Percentiles rank a stretch among this genome's conserved stretches.
Conservation (phyloP, 2,797 vertebrate genomes). For the Siniperca scherzeri region DNA sequence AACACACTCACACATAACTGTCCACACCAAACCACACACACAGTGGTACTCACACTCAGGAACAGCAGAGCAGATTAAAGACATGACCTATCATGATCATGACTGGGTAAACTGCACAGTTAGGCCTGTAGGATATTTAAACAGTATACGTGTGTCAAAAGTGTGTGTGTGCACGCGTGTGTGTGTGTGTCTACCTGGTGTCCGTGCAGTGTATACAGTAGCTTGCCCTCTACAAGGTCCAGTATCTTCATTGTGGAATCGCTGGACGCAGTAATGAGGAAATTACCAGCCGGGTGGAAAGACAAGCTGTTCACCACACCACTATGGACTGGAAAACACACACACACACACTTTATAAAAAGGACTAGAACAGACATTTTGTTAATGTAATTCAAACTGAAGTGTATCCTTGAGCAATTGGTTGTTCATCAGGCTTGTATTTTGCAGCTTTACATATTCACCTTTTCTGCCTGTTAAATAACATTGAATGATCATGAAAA, state of each 20-base stretch:
- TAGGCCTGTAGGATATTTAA: slow-evolving; percentile 12
- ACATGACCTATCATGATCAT: slow-evolving; percentile 34
- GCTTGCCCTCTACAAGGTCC: slow-evolving; percentile 94
- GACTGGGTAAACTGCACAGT: slow-evolving; percentile 29
- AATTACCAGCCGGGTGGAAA: slow-evolving; percentile 94
- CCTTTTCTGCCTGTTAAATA: slow-evolving; percentile 2
- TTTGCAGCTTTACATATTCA: not conserved
- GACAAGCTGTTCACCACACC: slow-evolving; percentile 92
- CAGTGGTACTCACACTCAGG: slow-evolving; percentile 12
- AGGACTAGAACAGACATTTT: not conserved
- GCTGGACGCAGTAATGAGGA: slow-evolving; percentile 94
- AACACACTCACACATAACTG: slow-evolving; percentile 57
- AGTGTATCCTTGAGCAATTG: not conserved
- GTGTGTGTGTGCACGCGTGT: slow-evolving; percentile 1
- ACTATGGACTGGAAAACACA: slow-evolving; percentile 89
- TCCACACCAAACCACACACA: slow-evolving; percentile 46
- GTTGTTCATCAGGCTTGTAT: slow-evolving; percentile 1
- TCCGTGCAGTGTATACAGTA: slow-evolving; percentile 95
- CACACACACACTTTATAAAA: slow-evolving; percentile 18
- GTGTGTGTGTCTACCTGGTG: slow-evolving; percentile 89
- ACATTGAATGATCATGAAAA: not conserved
- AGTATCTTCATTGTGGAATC: slow-evolving; percentile 97
- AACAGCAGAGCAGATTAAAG: slow-evolving; percentile 24
- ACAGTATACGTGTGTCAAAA: not conserved
- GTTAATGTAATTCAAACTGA: not conserved